phyloP scores from a whole-genome alignment of 2,113 vertebrate genomes.

The Taxidea taxus region DNA sequence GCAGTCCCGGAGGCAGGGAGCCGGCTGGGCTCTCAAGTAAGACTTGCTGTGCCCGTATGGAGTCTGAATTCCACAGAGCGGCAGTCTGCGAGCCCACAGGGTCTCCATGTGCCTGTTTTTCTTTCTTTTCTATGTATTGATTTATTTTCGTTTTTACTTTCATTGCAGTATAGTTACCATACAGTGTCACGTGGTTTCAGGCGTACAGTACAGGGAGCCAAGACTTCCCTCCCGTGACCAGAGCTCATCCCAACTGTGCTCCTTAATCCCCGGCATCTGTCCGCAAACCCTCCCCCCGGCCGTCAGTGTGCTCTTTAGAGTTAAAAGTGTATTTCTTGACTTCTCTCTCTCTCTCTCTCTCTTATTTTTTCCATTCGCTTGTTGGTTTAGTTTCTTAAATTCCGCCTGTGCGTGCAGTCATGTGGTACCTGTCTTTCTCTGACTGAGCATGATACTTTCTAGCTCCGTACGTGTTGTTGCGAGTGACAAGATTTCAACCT shows the following conservation, averaged over 20 bases:
- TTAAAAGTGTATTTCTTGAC: neutral
- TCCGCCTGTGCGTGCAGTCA: rapidly evolving
- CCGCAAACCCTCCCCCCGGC: rapidly evolving
- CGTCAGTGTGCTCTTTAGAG: neutral
- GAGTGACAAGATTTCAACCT: neutral
- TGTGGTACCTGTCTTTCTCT: neutral
- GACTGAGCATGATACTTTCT: neutral
- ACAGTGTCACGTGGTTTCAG: neutral
- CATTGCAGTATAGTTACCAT: neutral
- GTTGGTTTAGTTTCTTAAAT: neutral
- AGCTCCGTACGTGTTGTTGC: neutral
- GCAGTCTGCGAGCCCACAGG: neutral
- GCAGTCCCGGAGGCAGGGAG: neutral
- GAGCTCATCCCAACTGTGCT: neutral
- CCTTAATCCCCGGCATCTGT: neutral
- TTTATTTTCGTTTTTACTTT: neutral
- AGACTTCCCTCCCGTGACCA: rapidly evolving
- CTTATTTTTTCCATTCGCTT: neutral
- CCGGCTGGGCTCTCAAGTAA: neutral
- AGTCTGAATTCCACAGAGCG: neutral
- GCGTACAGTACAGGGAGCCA: neutral
- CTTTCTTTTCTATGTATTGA: neutral
- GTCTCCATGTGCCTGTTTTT: neutral
- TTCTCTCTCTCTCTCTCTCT: neutral
- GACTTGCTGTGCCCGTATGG: neutral